Evolutionary conservation across 2,888 invertebrate genomes (phyloP).

Genomic region (Anorthoa munda): DNA sequence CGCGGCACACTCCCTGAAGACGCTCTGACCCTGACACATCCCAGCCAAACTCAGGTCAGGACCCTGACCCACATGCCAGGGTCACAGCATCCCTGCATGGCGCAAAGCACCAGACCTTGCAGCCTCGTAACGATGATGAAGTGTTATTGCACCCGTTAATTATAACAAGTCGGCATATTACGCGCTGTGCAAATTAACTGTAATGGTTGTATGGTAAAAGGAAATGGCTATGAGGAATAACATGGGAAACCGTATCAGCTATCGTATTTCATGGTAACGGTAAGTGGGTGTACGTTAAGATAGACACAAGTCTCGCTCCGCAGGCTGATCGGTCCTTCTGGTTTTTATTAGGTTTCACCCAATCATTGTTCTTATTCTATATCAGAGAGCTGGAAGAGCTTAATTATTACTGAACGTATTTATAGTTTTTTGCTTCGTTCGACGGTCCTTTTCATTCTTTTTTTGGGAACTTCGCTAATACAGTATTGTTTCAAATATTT

Average conservation of each 20-base stretch:
- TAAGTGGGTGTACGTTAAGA: too few relatives aligned
- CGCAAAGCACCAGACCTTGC: constrained; percentile 27
- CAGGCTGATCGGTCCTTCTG: too few relatives aligned
- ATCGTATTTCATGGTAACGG: too few relatives aligned
- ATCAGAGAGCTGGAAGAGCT: too few relatives aligned
- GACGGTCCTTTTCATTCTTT: too few relatives aligned
- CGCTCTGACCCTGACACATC: constrained; percentile 32
- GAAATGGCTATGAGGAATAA: constrained; percentile 11
- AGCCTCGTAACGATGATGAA: constrained; percentile 57
- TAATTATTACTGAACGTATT: too few relatives aligned
- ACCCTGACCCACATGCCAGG: constrained; percentile 38
- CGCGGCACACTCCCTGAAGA: constrained; percentile 11
- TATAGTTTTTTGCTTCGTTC: too few relatives aligned
- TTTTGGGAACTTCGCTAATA: too few relatives aligned
- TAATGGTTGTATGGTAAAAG: constrained; percentile 16
- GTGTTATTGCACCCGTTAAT: constrained; percentile 58
- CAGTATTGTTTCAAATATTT: constrained; percentile 1
- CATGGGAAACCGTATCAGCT: background rate
- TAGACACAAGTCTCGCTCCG: too few relatives aligned
- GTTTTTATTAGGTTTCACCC: too few relatives aligned
- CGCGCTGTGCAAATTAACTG: constrained; percentile 16
- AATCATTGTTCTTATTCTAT: too few relatives aligned
- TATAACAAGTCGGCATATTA: constrained; percentile 33
- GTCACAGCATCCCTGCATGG: constrained; percentile 15
- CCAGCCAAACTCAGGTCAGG: background rate